Conservation (phyloP, 1,140 invertebrate genomes). For the Papilio dardanus region DNA sequence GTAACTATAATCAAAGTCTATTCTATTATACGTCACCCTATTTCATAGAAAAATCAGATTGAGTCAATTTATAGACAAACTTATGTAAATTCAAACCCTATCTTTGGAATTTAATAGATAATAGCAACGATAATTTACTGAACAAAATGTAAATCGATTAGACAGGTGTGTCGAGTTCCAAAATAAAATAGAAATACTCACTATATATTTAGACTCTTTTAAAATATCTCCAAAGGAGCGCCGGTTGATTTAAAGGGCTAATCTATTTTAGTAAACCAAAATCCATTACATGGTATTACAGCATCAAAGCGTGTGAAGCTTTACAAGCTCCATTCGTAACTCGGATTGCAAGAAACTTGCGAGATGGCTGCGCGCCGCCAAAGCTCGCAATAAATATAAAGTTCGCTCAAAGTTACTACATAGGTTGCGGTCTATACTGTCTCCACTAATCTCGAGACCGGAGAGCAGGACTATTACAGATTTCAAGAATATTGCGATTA, state of each 20-base stretch:
- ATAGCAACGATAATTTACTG: background rate
- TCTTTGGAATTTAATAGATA: background rate
- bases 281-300: conserved; percentile 33
- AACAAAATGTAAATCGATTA: conserved; percentile 51
- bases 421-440: conserved; percentile 60
- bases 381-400: conserved; percentile 66
- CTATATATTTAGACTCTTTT: conserved; percentile 63
- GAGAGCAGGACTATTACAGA: conserved; percentile 29
- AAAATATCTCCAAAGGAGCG: conserved; percentile 55
- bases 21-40: background rate
- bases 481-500: conserved; percentile 45
- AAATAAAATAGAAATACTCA: background rate
- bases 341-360: conserved; percentile 21
- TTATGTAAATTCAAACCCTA: background rate
- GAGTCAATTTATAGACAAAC: conserved; percentile 31
- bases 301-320: conserved; percentile 20
- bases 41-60: background rate
- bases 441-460: conserved; percentile 65
- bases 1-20: background rate
- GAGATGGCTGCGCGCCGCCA: conserved; percentile 22
- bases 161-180: background rate
- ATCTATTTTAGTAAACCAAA: conserved; percentile 50
- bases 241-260: conserved; percentile 47
- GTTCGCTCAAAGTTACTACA: conserved; percentile 70
- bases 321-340: conserved; percentile 8